Evolutionary conservation across 1,140 invertebrate species (phyloP).

Genomic region (Tenebrio molitor): DNA sequence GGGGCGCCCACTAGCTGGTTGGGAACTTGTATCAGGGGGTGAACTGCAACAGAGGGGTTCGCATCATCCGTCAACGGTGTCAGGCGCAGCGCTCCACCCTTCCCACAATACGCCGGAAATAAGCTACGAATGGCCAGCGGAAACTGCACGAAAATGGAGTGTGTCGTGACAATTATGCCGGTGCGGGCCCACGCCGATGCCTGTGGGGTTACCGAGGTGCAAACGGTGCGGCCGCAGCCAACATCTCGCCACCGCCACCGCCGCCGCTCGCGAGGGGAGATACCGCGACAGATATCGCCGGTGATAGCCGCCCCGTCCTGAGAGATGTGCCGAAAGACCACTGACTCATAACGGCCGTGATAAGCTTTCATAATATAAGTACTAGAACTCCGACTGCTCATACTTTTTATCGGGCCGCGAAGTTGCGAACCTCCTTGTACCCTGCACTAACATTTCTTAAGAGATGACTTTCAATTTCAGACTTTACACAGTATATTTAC

Average conservation of each 20-base stretch:
- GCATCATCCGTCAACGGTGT: constrained; percentile 52
- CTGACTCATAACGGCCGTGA: constrained; percentile 46
- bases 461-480: constrained; percentile 63
- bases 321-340: constrained; percentile 47
- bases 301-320: constrained; percentile 28
- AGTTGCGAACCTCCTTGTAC: constrained; percentile 45
- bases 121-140: constrained; percentile 50
- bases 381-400: constrained; percentile 39
- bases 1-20: constrained; percentile 88
- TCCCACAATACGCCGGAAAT: constrained; percentile 51
- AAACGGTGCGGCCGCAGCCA: constrained; percentile 10
- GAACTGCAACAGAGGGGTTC: constrained; percentile 74
- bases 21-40: constrained; percentile 86
- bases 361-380: constrained; percentile 49
- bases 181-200: constrained; percentile 43
- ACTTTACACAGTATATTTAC: constrained; percentile 63
- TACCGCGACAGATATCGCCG: constrained; percentile 22
- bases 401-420: constrained; percentile 50
- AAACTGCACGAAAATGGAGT: constrained; percentile 51
- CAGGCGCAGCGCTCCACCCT: constrained; percentile 44
- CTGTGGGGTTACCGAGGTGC: constrained; percentile 14
- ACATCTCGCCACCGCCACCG: neutral
- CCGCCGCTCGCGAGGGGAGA: constrained; percentile 4
- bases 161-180: constrained; percentile 51
- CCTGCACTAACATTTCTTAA: constrained; percentile 51